These are phyloP conservation scores for Macquaria ambigua DNA, from an alignment of 2,113 vertebrate genomes.

Conservation along the genomic window DNA sequence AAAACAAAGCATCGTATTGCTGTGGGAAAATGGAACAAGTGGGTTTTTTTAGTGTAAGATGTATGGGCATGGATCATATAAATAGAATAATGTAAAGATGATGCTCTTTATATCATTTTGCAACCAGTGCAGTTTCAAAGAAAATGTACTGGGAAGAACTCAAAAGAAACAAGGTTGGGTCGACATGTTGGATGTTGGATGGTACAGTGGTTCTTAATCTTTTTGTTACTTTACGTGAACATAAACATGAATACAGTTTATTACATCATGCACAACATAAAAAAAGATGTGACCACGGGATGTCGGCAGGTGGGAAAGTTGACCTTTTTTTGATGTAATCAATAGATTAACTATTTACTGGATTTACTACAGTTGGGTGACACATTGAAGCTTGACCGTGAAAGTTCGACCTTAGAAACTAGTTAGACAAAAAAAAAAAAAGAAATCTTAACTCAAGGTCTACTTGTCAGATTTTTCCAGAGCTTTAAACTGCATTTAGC, in stretches of 20 bases:
- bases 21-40: neutral
- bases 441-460: neutral
- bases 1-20: neutral
- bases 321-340: neutral
- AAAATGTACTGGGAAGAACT: neutral
- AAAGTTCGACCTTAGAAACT: neutral
- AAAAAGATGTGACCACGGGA: neutral
- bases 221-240: neutral
- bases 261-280: conserved; percentile 15
- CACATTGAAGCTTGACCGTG: neutral
- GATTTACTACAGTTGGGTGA: neutral
- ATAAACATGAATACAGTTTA: conserved; percentile 23
- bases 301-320: neutral
- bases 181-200: neutral
- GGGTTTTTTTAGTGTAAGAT: neutral
- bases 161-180: neutral
- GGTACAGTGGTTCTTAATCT: neutral
- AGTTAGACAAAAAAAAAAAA: neutral
- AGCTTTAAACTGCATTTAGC: neutral
- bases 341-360: too few species aligned
- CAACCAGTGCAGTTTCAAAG: neutral
- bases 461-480: neutral
- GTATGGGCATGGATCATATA: too few species aligned
- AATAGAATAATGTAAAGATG: neutral
- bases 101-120: neutral